A percentile compares a stretch with the other conserved stretches of the same genome.
Evolutionary conservation across 2,797 vertebrate species (phyloP).

Genomic region (Eulemur mongoz): DNA sequence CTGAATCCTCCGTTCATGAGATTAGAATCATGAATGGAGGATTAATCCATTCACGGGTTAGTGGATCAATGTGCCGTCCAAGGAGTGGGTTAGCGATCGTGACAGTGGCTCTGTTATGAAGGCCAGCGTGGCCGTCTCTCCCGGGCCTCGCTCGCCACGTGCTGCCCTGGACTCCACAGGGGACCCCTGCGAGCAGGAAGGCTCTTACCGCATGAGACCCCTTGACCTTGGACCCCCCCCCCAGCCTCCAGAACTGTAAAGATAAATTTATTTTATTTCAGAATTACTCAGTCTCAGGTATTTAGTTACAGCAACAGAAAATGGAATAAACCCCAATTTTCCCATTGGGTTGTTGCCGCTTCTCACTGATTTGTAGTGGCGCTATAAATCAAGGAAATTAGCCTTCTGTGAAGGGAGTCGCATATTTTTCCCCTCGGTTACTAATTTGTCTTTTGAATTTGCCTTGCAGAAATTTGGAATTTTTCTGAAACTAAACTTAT

Average conservation of each 20-base stretch:
- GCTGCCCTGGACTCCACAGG: not conserved
- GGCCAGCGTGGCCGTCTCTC: not conserved
- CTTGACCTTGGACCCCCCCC: not conserved
- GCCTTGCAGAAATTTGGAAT: not conserved
- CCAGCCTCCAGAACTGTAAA: not conserved
- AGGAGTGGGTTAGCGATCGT: not conserved
- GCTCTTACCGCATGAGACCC: too few species aligned
- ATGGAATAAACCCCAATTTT: not conserved
- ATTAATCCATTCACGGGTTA: not conserved
- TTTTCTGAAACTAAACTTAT: slow-evolving; percentile 29
- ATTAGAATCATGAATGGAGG: too few species aligned
- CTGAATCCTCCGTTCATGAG: too few species aligned
- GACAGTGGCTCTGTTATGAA: not conserved
- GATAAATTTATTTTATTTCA: not conserved
- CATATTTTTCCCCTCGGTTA: not conserved
- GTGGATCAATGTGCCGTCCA: not conserved
- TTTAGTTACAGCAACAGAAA: not conserved
- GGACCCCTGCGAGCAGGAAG: not conserved
- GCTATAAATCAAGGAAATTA: slow-evolving; percentile 1
- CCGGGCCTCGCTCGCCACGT: too few species aligned
- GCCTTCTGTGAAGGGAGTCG: not conserved
- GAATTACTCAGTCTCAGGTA: not conserved
- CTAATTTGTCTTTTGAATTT: slow-evolving; percentile 45
- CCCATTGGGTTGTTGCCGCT: not conserved
- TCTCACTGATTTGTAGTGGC: not conserved